These are phyloP conservation scores for Dugesia japonica DNA, from an alignment of 2,888 invertebrate genomes.

Conservation along the genomic window DNA sequence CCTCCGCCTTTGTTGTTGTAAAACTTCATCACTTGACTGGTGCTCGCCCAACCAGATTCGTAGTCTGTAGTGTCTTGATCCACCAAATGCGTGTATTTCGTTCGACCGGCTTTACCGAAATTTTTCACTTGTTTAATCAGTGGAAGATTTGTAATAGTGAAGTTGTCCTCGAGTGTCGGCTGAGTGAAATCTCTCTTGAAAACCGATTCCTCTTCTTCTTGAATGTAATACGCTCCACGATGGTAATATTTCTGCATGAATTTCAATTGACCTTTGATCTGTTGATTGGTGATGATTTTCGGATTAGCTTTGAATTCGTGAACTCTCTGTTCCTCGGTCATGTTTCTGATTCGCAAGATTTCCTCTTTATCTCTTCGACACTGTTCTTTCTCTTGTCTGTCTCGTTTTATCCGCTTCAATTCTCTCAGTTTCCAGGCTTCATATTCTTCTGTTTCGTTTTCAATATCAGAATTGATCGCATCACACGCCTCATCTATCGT, in stretches of 20 bases:
- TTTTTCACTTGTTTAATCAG: conserved; percentile 99
- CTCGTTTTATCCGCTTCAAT: conserved; percentile 80
- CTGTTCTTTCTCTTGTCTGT: conserved; percentile 82
- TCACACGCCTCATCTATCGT: conserved; percentile 43
- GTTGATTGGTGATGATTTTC: conserved; percentile 73
- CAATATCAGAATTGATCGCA: conserved; percentile 54
- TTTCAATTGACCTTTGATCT: conserved; percentile 72
- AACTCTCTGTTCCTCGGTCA: conserved; percentile 88
- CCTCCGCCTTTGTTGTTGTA: conserved; percentile 74
- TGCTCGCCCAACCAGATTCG: conserved; percentile 90
- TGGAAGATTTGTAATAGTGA: conserved; percentile 90
- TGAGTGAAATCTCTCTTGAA: conserved; percentile 81
- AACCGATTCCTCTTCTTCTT: conserved; percentile 72
- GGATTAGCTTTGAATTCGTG: conserved; percentile 75
- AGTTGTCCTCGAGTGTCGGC: conserved; percentile 91
- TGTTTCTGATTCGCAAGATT: conserved; percentile 48
- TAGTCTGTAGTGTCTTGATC: conserved; percentile 88
- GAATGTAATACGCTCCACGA: conserved; percentile 69
- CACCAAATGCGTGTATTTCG: conserved; percentile 94
- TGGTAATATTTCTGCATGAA: conserved; percentile 98
- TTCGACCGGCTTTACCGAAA: conserved; percentile 90
- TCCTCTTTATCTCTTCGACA: conserved; percentile 41
- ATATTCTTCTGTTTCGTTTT: conserved; percentile 64
- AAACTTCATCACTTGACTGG: conserved; percentile 70
- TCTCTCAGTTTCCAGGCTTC: conserved; percentile 95